Conservation (phyloP, 2,113 vertebrate genomes). For the Oceanodroma tethys region DNA sequence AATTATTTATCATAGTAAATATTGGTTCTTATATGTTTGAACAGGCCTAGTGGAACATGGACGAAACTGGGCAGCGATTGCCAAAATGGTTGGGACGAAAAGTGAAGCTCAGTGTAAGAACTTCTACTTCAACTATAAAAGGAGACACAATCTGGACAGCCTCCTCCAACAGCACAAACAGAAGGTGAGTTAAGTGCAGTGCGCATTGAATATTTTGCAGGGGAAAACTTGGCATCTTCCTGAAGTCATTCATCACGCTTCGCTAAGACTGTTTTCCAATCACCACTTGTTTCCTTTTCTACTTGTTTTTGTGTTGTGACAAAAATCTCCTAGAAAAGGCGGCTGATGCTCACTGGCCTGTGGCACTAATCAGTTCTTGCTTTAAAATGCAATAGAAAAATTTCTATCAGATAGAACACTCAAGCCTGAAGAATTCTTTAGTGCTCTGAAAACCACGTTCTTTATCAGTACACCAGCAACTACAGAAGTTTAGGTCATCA, state of each 20-base stretch:
- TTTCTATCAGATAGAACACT: not conserved
- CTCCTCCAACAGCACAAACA: constrained; percentile 96
- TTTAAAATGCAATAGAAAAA: not conserved
- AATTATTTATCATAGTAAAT: not conserved
- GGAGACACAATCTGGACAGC: constrained; percentile 94
- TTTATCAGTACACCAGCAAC: not conserved
- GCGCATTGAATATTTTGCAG: not conserved
- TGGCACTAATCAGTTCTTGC: not conserved
- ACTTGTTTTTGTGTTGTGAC: not conserved
- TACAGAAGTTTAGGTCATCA: not conserved
- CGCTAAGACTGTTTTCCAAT: not conserved
- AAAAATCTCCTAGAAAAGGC: not conserved
- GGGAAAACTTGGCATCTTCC: not conserved
- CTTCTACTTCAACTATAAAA: constrained; percentile 99
- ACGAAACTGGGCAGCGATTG: constrained; percentile 96
- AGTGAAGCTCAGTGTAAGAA: constrained; percentile 99
- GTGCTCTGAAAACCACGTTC: not conserved
- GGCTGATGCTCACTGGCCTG: not conserved
- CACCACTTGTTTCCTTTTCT: not conserved
- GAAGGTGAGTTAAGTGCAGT: constrained; percentile 67
- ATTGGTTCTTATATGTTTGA: not conserved
- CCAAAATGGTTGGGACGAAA: constrained; percentile 98
- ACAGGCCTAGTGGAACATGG: constrained; percentile 94
- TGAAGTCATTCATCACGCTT: not conserved
- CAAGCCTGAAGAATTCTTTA: not conserved